These are phyloP conservation scores for Brachymystax lenok DNA, from an alignment of 2,797 vertebrate species.

Conservation along the genomic window DNA sequence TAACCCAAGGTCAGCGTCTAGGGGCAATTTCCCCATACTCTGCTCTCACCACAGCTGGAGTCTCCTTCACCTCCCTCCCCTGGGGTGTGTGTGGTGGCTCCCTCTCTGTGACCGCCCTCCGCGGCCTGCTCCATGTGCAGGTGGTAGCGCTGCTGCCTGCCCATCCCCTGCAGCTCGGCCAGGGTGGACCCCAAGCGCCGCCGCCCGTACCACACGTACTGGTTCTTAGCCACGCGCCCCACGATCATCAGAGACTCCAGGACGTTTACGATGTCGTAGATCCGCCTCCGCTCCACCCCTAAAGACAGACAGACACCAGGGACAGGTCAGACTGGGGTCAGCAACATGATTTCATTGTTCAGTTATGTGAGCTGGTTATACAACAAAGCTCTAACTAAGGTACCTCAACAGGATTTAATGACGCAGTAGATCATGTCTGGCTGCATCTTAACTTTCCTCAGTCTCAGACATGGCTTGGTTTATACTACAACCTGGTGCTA, in stretches of 20 bases:
- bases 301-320: slow-evolving; percentile 24
- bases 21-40: background rate
- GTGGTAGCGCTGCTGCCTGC: slow-evolving; percentile 84
- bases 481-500: background rate
- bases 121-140: slow-evolving; percentile 78
- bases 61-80: slow-evolving; percentile 74
- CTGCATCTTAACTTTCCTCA: background rate
- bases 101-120: slow-evolving; percentile 65
- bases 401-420: background rate
- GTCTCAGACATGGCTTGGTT: background rate
- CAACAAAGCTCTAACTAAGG: background rate
- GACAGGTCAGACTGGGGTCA: background rate
- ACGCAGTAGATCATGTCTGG: background rate
- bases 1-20: background rate
- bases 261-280: slow-evolving; percentile 95
- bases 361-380: background rate
- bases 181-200: slow-evolving; percentile 82
- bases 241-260: slow-evolving; percentile 91
- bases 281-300: slow-evolving; percentile 92
- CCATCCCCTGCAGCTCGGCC: slow-evolving; percentile 79
- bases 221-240: slow-evolving; percentile 90
- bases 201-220: slow-evolving; percentile 90
- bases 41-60: slow-evolving; percentile 72
- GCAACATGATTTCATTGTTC: background rate
- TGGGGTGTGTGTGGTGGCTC: slow-evolving; percentile 50